Evolutionary conservation across 2,113 vertebrate species (phyloP), one percentile per base, ranked within the genome.

Genomic region (Gavialis gangeticus): DNA sequence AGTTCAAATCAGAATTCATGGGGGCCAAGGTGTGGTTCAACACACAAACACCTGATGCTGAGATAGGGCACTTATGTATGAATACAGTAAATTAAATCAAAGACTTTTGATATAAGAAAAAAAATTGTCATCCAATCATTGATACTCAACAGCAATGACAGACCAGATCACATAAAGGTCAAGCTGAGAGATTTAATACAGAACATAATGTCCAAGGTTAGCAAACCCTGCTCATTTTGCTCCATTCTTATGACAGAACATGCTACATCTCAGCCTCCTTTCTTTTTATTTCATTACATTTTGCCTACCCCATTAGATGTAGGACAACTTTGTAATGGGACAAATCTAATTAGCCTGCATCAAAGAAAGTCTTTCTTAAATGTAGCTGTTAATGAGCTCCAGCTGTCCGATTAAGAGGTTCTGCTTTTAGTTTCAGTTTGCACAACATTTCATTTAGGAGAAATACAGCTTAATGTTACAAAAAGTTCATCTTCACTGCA

Each of bases 311-410:
- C 84, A 92, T 96, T 95, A 96, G 34, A 75, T 79, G 78, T 88
- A 93, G 75, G n/a, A 58, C 19, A 92, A 88, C 92, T 96, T 93
- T 90, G 79, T 83, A 92, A 83, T 27, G 34, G 91, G 85, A 37
- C 57, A 96, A 92, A 95, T 91, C 75, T 79, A 95, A 97, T 97
- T 95, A 91, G 67, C 76, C 88, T 88, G 87, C 89, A 96, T 97
- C 96, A 97, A 97, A 97, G 96, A 85, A 96, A 94, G 66, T 37
- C 79, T 90, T 57, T 85, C 86, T 95, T 75, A 96, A 92, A 95
- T 0, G 0, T 66, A 88, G 84, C 82, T 46, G 55, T 81, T 96
- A 95, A 97, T 92, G 91, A 95, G 77, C 77, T 92, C 93, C 95
- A 96, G 90, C 94, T 94, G 89, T 63, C 82, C 93, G 64, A 96